Evolutionary conservation across 2,113 vertebrate genomes (phyloP), one percentile per base, ranked within the genome.

Genomic region (Melanerpes formicivorus): DNA sequence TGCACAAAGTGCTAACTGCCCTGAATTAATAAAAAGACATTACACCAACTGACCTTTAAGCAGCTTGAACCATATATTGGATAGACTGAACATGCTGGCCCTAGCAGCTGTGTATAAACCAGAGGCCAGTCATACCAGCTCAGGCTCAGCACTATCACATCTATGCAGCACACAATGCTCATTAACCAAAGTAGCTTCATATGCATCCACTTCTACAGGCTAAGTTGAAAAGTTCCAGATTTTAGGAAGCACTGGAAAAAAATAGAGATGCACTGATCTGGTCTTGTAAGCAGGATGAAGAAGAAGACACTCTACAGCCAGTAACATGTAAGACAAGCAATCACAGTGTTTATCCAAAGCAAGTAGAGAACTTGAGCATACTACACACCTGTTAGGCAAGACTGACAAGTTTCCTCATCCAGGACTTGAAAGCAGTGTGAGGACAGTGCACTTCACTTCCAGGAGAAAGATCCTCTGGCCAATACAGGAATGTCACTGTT

Each of bases 51-150:
- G 2, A 23, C 5, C 22, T 37, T 55, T 69, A 48, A 81, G 81
- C 74, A 42, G 32, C 48, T 48, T 69, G 58, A 54, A 30, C 37
- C 0, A 0, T 25, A 11, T 19, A 40, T 40, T 10, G 32, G 25
- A 50, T 2, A 56, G 63, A 56, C n/a, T n/a, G 58, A 78, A 37
- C 26, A 14, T 0, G 3, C 54, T 40, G 32, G 48, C 37, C 69
- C n/a, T 12, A 58, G 21, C 27, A 87, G 62, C 56, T 59, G 34
- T 27, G 15, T 3, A 37, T 22, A n/a, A 37, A 60, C 7, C 59
- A 55, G 46, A 26, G 27, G 65, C 7, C 42, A 25, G 63, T 13
- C 2, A 0, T 14, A 16, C 26, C 37, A 69, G 69, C 52, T 66
- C 56, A 34, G 62, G 56, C 52, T 52, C 70, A 18, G 62, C 56